Evolutionary conservation across 2,797 vertebrate genomes (phyloP).

Genomic region (Sebastes hubbsi): DNA sequence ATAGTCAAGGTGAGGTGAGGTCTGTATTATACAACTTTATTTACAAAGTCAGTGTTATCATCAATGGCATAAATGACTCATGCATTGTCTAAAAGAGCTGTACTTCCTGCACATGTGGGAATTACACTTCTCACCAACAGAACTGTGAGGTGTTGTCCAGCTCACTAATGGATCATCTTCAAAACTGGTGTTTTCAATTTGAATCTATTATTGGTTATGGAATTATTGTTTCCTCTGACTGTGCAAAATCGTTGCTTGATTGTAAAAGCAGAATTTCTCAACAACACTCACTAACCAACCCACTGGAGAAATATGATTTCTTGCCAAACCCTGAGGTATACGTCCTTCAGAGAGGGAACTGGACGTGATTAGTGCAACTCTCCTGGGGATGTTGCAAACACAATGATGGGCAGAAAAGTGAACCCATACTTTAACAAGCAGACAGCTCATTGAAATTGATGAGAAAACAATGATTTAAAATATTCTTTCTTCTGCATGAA

Average conservation of each 20-base stretch:
- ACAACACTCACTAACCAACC: neutral
- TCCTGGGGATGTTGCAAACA: conserved; percentile 25
- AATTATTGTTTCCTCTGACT: neutral
- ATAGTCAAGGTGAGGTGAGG: neutral
- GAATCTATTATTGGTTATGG: fast-evolving
- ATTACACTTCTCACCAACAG: neutral
- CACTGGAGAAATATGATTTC: neutral
- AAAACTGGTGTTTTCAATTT: neutral
- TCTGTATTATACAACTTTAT: neutral
- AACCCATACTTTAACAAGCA: neutral
- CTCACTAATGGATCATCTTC: neutral
- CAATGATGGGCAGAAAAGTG: neutral
- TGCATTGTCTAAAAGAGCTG: neutral
- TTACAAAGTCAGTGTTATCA: neutral
- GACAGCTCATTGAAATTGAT: neutral
- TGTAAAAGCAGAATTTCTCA: conserved; percentile 9
- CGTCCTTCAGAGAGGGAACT: neutral
- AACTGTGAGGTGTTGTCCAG: neutral
- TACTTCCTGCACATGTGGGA: conserved; percentile 16
- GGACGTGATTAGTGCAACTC: neutral
- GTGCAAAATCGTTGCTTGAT: neutral
- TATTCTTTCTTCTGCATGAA: neutral
- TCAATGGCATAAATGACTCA: conserved; percentile 16
- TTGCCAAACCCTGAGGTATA: conserved; percentile 14
- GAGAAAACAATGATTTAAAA: neutral